Conservation (phyloP, 2,113 vertebrate species). For the Chroicocephalus ridibundus region DNA sequence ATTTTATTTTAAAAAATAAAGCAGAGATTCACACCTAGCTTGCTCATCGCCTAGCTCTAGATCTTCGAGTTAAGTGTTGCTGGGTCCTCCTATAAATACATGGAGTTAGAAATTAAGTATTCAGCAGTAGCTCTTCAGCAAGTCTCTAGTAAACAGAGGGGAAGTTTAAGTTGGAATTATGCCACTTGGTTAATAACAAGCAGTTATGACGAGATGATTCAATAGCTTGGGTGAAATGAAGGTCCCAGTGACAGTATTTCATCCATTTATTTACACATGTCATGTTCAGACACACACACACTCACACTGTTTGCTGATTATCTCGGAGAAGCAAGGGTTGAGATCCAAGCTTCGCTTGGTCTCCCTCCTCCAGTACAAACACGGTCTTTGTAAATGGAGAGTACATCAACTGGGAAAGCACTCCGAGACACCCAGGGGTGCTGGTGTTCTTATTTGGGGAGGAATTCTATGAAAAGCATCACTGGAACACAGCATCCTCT, state of each 20-base stretch:
- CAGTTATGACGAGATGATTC: slow-evolving; percentile 48
- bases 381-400: neutral
- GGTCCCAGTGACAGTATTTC: slow-evolving; percentile 5
- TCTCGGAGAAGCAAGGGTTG: neutral
- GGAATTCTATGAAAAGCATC: neutral
- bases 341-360: neutral
- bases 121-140: slow-evolving; percentile 12
- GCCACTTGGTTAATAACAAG: slow-evolving; percentile 55
- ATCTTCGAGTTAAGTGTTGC: neutral
- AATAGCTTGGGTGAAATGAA: slow-evolving; percentile 53
- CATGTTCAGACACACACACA: neutral
- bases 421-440: neutral
- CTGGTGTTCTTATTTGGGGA: neutral
- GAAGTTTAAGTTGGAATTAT: slow-evolving; percentile 62
- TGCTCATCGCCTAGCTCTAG: neutral
- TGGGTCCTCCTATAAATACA: neutral
- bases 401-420: neutral
- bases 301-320: slow-evolving; percentile 3
- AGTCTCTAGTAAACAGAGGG: slow-evolving; percentile 49
- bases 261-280: slow-evolving; percentile 24
- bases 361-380: neutral
- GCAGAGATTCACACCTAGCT: neutral
- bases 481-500: neutral
- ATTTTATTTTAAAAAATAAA: neutral
- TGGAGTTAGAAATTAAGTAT: neutral